Evolutionary conservation across 2,888 invertebrate species (phyloP), one percentile per base, ranked within the genome.

Genomic region (Hoplodrina ambigua): DNA sequence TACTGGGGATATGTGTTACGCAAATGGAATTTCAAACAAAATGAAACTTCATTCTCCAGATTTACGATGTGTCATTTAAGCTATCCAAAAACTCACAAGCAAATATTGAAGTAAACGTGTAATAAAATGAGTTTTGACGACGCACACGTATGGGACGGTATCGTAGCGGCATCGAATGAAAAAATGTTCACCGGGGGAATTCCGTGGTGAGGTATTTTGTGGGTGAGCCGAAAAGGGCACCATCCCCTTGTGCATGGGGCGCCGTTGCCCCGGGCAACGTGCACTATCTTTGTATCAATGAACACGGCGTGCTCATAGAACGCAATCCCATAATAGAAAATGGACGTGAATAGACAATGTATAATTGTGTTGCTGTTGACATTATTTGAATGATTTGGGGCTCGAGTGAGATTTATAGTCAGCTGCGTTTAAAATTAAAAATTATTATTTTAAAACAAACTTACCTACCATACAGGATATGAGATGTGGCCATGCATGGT

Each of bases 111-210:
- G 30, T 49, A 41, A 65, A 74, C 60, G 64, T 61, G 37, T 65
- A 60, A 72, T 65, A 60, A 72, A 81, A 71, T 53, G n/a, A 62
- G 15, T 72, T 74, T 61, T 75, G 70, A 72, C 69, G 72, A 75
- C 69, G 80, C 75, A 82, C 80, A 72, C 83, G 82, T 81, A 81
- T 82, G 82, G 84, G 82, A 77, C 65, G 83, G 80, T 81, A 85
- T 80, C 72, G 81, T 83, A 85, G 78, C 75, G 82, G 79, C 76
- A 65, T 66, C 64, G 50, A 70, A 76, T 85, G 85, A 89, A 93
- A 93, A 93, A 92, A 91, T 85, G 75, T 91, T 82, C 90, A 90
- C 88, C 87, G 90, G 93, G 95, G 94, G 90, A 94, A 92, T 94
- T 94, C 94, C 94, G 78, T 79, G 80, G 87, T 73, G 89, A 86